Conservation (phyloP, 2,888 invertebrate genomes). For the Unio delphinus region DNA sequence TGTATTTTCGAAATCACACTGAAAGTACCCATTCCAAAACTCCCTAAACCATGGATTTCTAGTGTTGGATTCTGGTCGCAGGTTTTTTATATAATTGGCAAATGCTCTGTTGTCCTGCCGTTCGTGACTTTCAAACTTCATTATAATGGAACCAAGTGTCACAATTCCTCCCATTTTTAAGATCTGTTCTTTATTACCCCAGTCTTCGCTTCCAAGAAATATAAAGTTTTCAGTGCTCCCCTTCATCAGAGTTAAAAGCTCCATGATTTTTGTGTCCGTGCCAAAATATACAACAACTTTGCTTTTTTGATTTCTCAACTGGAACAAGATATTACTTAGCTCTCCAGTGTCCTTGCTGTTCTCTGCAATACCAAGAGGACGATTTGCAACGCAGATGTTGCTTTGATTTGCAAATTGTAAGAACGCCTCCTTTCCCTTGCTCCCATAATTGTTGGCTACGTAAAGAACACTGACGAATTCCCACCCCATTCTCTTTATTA, state of each 20-base stretch:
- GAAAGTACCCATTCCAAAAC: constrained; percentile 56
- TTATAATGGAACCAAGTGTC: constrained; percentile 49
- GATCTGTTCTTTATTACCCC: constrained; percentile 48
- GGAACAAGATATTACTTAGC: constrained; percentile 23
- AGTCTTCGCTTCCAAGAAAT: constrained; percentile 59
- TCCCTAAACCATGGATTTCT: constrained; percentile 58
- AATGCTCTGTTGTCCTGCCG: constrained; percentile 18
- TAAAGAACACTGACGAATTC: constrained; percentile 59
- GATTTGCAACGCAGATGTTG: constrained; percentile 53
- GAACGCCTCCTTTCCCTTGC: constrained; percentile 54
- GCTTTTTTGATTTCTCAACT: constrained; percentile 26
- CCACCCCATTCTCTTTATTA: constrained; percentile 54
- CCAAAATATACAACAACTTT: constrained; percentile 64
- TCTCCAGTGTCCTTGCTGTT: constrained; percentile 18
- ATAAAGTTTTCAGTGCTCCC: constrained; percentile 38
- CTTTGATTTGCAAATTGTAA: constrained; percentile 34
- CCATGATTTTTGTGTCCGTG: constrained; percentile 43
- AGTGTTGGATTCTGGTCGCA: constrained; percentile 24
- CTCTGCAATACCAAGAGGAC: constrained; percentile 42
- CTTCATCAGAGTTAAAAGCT: constrained; percentile 42
- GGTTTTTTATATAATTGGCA: constrained; percentile 14
- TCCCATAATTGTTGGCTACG: constrained; percentile 62
- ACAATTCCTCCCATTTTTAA: constrained; percentile 31
- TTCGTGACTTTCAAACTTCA: constrained; percentile 36
- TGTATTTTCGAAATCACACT: constrained; percentile 49